Percentiles rank a stretch among this genome's conserved stretches.
Evolutionary conservation across 2,888 invertebrate species (phyloP).

Genomic region (Panzeria rudis): DNA sequence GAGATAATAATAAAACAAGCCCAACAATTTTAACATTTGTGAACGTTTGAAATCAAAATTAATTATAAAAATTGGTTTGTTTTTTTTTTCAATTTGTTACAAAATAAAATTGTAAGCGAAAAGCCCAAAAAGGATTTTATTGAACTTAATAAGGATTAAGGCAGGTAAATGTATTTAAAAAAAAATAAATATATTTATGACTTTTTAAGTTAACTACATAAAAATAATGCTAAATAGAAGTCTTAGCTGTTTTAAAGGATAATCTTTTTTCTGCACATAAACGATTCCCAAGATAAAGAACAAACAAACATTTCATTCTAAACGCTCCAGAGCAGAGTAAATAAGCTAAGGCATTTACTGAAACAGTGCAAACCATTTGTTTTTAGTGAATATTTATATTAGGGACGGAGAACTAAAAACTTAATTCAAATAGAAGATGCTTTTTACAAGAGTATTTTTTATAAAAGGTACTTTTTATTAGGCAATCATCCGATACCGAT

Average conservation of each 20-base stretch:
- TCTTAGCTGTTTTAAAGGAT: background rate
- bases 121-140: slow-evolving; percentile 29
- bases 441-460: too few relatives aligned
- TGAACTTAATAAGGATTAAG: slow-evolving; percentile 27
- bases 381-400: too few relatives aligned
- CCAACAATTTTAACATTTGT: background rate
- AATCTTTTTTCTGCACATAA: background rate
- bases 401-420: too few relatives aligned
- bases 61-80: background rate
- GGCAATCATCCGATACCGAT: too few relatives aligned
- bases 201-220: background rate
- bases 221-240: background rate
- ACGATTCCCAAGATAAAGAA: background rate
- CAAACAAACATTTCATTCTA: background rate
- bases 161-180: background rate
- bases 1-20: background rate
- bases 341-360: too few relatives aligned
- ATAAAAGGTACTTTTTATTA: too few relatives aligned
- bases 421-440: too few relatives aligned
- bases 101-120: background rate
- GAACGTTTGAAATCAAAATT: background rate
- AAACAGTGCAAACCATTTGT: too few relatives aligned
- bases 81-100: background rate
- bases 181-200: background rate
- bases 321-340: too few relatives aligned